Evolutionary conservation across 2,113 vertebrate species (phyloP).

Genomic region (Muntiacus muntjak): DNA sequence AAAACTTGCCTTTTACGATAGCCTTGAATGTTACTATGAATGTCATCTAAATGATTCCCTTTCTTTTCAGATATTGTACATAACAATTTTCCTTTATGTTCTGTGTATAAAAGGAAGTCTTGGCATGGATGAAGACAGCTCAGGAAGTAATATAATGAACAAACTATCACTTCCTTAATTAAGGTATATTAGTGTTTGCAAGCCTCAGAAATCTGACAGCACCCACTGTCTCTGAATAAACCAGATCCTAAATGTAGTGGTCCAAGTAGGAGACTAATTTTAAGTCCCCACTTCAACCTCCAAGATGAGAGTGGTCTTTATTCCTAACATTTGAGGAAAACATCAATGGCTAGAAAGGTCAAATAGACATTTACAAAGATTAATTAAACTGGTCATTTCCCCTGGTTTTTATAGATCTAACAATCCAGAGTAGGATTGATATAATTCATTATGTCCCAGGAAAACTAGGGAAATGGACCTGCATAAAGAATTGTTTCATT

Average conservation of each 20-base stretch:
- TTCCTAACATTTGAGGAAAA: neutral
- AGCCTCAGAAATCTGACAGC: neutral
- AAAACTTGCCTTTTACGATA: neutral
- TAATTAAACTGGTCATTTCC: neutral
- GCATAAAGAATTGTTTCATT: neutral
- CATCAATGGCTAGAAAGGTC: neutral
- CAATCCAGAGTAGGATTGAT: neutral
- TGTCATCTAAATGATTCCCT: neutral
- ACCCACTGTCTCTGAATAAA: neutral
- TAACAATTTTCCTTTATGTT: neutral
- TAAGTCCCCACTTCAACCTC: neutral
- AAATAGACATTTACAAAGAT: neutral
- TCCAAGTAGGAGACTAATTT: neutral
- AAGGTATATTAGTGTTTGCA: neutral
- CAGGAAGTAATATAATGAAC: neutral
- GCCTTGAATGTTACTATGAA: neutral
- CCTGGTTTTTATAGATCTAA: neutral
- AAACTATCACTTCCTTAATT: neutral
- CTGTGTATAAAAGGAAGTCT: neutral
- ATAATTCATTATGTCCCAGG: neutral
- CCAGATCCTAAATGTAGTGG: neutral
- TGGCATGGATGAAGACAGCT: neutral
- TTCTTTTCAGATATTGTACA: neutral
- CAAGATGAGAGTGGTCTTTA: neutral
- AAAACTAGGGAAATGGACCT: neutral